Base-by-base conservation (phyloP, 2,888 invertebrate genomes). In the Drosophila meridiana region DNA sequence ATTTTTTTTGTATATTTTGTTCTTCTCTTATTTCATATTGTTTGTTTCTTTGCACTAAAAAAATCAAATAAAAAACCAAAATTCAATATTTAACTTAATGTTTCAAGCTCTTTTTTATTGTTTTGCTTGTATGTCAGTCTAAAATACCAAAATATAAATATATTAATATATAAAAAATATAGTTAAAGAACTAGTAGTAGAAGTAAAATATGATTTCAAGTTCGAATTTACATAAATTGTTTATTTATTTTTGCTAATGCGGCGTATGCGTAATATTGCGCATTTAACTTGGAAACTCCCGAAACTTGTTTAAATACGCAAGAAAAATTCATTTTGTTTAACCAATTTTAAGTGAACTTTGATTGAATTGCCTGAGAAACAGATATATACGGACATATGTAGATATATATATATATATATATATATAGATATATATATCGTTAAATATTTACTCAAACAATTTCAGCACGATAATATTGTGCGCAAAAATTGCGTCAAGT, bases 401-500 rank as follows among this genome's bases (percentile, higher is more conserved):
- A 34, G 5, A 20, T 52, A 4, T 4, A 20, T 52, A 11, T 26
- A 7, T 6, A 7, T 7, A 26, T 4, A 20, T 20, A 36, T 26
- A 13, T 53, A 36, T 20, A 20, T 36, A 20, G 1, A 34, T 50
- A n/a, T 32, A 26, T 45, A 13, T 47, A 45, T n/a, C 26, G 4
- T 1, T 13, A 20, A n/a, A 42, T 7, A 42, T 7, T 2, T 42
- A 42, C 32, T 13, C 4, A 30, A 14, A 48, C 48, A 52, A 52
- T 20, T 20, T 20, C 52, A 36, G 36, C 7, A 13, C 14, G 55
- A 56, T 56, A 40, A 40, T 28, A 36, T 9, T 26, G 26, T 36
- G 38, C 30, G 32, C 32, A 57, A 34, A 9, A 34, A 26, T 43
- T 58, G 57, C 57, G 45, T 14, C 57, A 34, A 58, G 57, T 34